These are phyloP conservation scores for Limonius californicus DNA, from an alignment of 1,140 invertebrate species.

Conservation along the genomic window DNA sequence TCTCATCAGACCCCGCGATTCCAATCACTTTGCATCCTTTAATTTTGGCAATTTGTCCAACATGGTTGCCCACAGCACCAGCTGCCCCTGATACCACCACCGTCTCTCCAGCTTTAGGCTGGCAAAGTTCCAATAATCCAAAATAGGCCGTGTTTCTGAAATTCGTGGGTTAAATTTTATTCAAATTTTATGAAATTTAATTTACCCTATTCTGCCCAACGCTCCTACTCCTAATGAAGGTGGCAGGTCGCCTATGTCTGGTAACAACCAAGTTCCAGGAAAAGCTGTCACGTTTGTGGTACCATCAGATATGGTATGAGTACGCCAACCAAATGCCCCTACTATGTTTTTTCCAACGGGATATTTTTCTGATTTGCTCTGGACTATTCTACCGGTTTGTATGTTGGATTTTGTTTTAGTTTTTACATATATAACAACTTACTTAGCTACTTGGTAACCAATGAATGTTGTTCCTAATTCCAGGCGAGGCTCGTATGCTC, in stretches of 20 bases:
- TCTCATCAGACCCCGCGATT: conserved; percentile 63
- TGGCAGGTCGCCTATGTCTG: conserved; percentile 49
- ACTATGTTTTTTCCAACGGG: conserved; percentile 57
- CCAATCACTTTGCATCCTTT: conserved; percentile 65
- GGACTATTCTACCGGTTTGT: conserved; percentile 52
- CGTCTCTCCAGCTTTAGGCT: conserved; percentile 63
- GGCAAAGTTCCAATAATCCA: conserved; percentile 61
- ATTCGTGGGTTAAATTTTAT: neutral
- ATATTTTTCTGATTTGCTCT: conserved; percentile 58
- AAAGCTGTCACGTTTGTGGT: neutral
- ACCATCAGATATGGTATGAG: conserved; percentile 46
- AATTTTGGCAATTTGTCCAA: conserved; percentile 72
- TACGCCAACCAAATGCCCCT: conserved; percentile 59
- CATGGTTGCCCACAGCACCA: conserved; percentile 66
- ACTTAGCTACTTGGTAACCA: conserved; percentile 59
- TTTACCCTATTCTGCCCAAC: conserved; percentile 55
- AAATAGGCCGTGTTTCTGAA: conserved; percentile 69
- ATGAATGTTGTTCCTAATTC: conserved; percentile 57
- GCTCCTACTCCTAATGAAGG: conserved; percentile 51
- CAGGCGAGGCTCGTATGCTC: conserved; percentile 49
- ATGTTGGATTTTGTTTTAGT: neutral
- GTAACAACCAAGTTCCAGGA: conserved; percentile 37
- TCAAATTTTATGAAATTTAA: conserved; percentile 4
- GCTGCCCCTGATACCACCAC: conserved; percentile 63
- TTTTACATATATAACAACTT: conserved; percentile 20